Evolutionary conservation across 2,888 invertebrate genomes (phyloP).

Genomic region (Calameuta filiformis): DNA sequence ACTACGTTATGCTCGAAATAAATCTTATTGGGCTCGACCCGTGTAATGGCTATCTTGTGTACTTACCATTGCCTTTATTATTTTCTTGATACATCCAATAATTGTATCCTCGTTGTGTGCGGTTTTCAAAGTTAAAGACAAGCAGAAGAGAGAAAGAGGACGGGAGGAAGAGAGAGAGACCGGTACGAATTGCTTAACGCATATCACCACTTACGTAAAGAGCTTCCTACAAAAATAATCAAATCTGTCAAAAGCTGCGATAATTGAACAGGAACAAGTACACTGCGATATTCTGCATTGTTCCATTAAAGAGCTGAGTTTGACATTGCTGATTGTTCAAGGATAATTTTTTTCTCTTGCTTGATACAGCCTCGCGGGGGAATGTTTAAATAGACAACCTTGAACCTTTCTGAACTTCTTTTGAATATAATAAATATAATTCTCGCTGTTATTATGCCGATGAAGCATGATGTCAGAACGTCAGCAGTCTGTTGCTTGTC

Average conservation of each 20-base stretch:
- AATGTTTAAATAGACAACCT: background rate
- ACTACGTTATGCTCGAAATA: background rate
- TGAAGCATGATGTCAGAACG: background rate
- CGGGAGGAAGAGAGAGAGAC: constrained; percentile 14
- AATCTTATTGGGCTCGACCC: background rate
- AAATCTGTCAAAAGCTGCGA: background rate
- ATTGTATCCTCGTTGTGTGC: background rate
- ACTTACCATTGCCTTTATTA: background rate
- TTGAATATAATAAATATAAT: background rate
- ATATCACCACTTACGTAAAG: background rate
- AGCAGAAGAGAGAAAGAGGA: constrained; percentile 2
- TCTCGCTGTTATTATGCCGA: background rate
- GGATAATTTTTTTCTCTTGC: background rate
- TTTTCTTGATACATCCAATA: background rate
- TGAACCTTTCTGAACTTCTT: background rate
- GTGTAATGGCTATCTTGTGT: background rate
- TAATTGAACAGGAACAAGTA: background rate
- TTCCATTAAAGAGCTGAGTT: background rate
- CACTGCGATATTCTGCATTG: background rate
- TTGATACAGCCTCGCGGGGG: too few relatives aligned
- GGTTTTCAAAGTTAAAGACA: constrained; percentile 6
- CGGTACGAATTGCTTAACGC: background rate
- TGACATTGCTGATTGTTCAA: background rate
- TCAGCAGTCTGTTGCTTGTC: background rate
- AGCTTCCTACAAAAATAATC: background rate